Conservation (phyloP, 2,113 vertebrate genomes). For the Psophia crepitans region DNA sequence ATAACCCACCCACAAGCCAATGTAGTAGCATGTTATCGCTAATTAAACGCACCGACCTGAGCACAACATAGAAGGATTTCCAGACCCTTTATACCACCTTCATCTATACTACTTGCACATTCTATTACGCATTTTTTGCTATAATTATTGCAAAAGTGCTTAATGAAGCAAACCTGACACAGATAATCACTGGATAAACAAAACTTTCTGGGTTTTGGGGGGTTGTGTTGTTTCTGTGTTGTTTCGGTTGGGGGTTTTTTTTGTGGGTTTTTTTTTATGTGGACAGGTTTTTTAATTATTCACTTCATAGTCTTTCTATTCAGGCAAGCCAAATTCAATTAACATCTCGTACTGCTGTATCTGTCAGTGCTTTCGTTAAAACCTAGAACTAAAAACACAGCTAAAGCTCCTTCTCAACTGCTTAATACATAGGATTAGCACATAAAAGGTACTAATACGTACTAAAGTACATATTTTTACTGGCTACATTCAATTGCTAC, state of each 20-base stretch:
- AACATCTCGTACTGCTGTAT: neutral
- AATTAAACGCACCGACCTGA: neutral
- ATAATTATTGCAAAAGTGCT: neutral
- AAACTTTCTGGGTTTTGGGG: fast-evolving
- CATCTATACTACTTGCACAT: neutral
- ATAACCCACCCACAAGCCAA: neutral
- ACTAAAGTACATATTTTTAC: neutral
- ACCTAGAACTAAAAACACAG: neutral
- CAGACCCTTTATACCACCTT: neutral
- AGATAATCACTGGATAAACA: neutral
- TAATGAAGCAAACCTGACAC: neutral
- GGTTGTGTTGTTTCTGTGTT: no score
- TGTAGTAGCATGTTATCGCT: neutral
- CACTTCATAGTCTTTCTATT: neutral
- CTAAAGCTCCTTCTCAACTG: neutral
- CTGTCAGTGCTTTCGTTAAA: neutral
- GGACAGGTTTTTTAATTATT: neutral
- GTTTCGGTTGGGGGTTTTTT: no score
- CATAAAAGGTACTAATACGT: neutral
- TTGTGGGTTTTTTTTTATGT: fast-evolving
- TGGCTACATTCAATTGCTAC: neutral
- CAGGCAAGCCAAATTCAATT: constrained; percentile 15
- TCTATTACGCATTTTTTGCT: neutral
- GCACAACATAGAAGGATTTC: neutral
- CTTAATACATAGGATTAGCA: neutral